Base-by-base conservation (phyloP, 2,888 invertebrate genomes). In the Phengaris arion region DNA sequence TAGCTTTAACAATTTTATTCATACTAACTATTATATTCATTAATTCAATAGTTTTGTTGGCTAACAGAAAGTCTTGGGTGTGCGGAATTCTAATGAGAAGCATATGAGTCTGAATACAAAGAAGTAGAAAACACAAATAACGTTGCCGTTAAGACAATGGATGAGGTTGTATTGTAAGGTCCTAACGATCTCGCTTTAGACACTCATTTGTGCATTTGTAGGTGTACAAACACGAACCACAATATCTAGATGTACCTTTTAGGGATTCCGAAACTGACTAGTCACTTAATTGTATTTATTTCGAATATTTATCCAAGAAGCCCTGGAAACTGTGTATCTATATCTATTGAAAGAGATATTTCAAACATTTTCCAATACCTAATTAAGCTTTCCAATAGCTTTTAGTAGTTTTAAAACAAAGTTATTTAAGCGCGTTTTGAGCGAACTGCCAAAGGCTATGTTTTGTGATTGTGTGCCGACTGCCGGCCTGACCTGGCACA, bases 381-480 rank as follows among this genome's bases (percentile, higher is more conserved):
- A 64, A 64, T 64, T 64, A 64, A 35, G 64, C 64, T 13, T 12
- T 64, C 35, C 35, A 13, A 64, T 64, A 64, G 35, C 35, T 64
- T 64, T 64, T 64, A 64, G 6, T 45, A 64, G 35, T 45, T 64
- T 64, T 6, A 64, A 10, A 64, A 45, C 64, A 64, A 45, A 45
- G 64, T 64, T 64, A 13, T 64, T 64, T 35, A 45, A 13, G 64
- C 35, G 64, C 2, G 35, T 64, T 45, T 64, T 45, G 64, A 64
- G 35, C 64, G 64, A 64, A 64, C 12, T 64, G 64, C 64, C 64
- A 45, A 35, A 12, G 64, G 64, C 64, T 45, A 64, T 64, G 64
- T 64, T 64, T 64, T 64, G 64, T 64, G 64, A 64, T 45, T 64
- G 6, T 9, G 35, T 12, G 64, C 35, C 35, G 35, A 35, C 6